Conservation (phyloP, 2,888 invertebrate species). For the Andricus quercusramuli region DNA sequence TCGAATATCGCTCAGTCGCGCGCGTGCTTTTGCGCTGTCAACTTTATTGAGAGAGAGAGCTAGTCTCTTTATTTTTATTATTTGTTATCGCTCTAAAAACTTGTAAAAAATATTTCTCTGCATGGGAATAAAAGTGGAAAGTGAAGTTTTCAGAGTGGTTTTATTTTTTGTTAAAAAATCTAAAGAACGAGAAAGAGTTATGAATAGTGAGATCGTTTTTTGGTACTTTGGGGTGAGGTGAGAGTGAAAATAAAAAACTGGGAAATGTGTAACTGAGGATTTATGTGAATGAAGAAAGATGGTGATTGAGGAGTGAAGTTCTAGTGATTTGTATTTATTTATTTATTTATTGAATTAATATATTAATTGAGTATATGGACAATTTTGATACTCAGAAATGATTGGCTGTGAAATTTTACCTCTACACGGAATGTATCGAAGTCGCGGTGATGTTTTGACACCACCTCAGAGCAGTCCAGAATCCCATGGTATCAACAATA, state of each 20-base stretch:
- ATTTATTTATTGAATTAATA: not conserved
- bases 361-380: not conserved
- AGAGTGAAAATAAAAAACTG: not conserved
- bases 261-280: not conserved
- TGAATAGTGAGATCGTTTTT: not conserved
- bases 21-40: constrained; percentile 65
- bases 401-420: constrained; percentile 71
- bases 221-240: not conserved
- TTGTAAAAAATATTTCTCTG: not conserved
- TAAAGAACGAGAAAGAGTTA: not conserved
- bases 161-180: not conserved
- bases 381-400: constrained; percentile 59
- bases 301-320: not conserved
- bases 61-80: not conserved
- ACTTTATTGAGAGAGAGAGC: not conserved
- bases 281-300: not conserved
- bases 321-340: not conserved
- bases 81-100: not conserved
- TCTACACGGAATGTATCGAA: constrained; percentile 67
- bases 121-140: no score
- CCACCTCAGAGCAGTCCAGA: constrained; percentile 78
- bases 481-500: constrained; percentile 62
- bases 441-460: constrained; percentile 70
- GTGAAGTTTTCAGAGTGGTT: not conserved
- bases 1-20: constrained; percentile 65